Evolutionary conservation across 2,888 invertebrate species (phyloP).

Genomic region (Fragum whitleyi): DNA sequence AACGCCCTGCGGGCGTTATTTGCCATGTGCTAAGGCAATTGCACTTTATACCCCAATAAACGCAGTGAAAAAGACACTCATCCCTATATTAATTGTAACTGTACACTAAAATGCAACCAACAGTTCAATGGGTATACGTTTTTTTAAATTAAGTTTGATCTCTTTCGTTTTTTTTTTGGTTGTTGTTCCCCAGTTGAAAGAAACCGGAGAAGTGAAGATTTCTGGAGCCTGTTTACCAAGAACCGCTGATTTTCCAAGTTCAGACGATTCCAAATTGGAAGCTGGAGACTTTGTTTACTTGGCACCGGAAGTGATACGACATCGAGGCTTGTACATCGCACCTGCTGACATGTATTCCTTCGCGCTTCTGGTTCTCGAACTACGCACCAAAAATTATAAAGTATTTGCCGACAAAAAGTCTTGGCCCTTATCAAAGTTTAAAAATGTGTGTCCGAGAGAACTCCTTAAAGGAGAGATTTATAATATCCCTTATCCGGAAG

Average conservation of each 20-base stretch:
- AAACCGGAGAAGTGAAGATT: slow-evolving; percentile 50
- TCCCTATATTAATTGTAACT: no score
- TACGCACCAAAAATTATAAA: slow-evolving; percentile 18
- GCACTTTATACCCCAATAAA: no score
- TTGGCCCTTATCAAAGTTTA: slow-evolving; percentile 3
- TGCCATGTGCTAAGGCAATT: no score
- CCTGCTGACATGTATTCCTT: slow-evolving; percentile 59
- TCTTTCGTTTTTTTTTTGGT: no score
- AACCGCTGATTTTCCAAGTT: background rate
- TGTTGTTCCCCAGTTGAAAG: slow-evolving; percentile 9
- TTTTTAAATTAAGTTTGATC: no score
- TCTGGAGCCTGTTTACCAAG: slow-evolving; percentile 56
- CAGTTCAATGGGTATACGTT: no score
- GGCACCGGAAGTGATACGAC: slow-evolving; percentile 52
- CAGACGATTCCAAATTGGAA: background rate
- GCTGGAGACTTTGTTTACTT: slow-evolving; percentile 43
- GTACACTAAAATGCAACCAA: no score
- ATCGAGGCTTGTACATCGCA: slow-evolving; percentile 36
- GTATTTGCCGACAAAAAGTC: slow-evolving; percentile 11
- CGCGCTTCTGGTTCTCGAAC: slow-evolving; percentile 51
- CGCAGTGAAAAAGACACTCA: no score
- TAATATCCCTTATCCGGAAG: background rate
- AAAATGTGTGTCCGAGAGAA: background rate
- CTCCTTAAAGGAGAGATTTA: slow-evolving; percentile 10
- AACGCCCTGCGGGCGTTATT: no score